These are phyloP conservation scores for Acrocyrtus sp. DNA, from an alignment of 2,888 invertebrate genomes.

Conservation along the genomic window DNA sequence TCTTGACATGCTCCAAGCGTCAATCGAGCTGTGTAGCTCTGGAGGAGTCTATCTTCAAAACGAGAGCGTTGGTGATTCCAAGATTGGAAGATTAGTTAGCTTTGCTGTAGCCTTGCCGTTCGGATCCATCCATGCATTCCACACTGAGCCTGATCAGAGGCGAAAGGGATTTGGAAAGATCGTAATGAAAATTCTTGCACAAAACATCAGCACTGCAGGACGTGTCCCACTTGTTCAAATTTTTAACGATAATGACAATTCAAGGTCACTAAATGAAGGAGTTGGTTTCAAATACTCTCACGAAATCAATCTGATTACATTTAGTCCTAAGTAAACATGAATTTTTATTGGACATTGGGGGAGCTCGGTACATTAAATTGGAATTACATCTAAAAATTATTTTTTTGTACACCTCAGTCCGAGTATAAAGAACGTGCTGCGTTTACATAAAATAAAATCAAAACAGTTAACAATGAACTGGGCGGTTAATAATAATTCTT, in stretches of 20 bases:
- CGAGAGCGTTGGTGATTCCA: neutral
- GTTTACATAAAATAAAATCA: no score
- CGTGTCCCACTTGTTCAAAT: slow-evolving; percentile 51
- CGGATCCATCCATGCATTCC: slow-evolving; percentile 52
- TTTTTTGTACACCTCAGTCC: no score
- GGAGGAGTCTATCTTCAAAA: slow-evolving; percentile 43
- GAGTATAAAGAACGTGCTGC: no score
- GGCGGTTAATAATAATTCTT: no score
- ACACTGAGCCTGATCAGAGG: slow-evolving; percentile 42
- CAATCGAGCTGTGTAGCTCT: slow-evolving; percentile 46
- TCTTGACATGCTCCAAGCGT: slow-evolving; percentile 41
- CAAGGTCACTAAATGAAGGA: slow-evolving; percentile 41
- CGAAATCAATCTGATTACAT: slow-evolving; percentile 50
- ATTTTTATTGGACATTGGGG: no score
- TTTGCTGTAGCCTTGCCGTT: slow-evolving; percentile 51
- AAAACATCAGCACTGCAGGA: slow-evolving; percentile 23
- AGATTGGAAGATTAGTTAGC: slow-evolving; percentile 28
- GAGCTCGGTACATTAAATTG: no score
- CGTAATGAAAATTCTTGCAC: slow-evolving; percentile 38
- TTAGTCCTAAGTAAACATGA: slow-evolving; percentile 36
- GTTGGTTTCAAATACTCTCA: slow-evolving; percentile 53
- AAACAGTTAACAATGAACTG: no score
- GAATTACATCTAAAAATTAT: no score
- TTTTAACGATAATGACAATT: slow-evolving; percentile 46
- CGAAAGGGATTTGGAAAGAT: slow-evolving; percentile 42